A percentile compares a stretch with the other conserved stretches of the same genome.
phyloP scores from a whole-genome alignment of 2,113 vertebrate species.

The Urocitellus parryii region DNA sequence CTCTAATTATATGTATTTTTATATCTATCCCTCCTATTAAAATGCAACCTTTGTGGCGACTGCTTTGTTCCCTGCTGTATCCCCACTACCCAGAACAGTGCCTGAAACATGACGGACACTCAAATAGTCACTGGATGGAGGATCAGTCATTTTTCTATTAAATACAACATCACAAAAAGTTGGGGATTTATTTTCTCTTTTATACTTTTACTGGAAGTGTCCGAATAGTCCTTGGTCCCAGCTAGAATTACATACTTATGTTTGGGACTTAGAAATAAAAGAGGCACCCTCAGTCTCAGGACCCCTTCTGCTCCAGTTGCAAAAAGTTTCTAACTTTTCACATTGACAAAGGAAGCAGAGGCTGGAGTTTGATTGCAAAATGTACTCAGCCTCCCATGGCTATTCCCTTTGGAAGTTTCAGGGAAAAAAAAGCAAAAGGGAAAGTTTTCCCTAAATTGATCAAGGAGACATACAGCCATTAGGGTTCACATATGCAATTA shows the following conservation, averaged over 20 bases:
- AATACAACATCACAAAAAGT: not conserved
- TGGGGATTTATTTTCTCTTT: not conserved
- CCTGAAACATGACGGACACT: not conserved
- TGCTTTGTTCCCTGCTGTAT: not conserved
- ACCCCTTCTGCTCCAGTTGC: not conserved
- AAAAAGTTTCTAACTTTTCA: not conserved
- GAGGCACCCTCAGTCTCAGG: not conserved
- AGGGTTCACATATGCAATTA: not conserved
- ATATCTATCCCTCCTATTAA: not conserved
- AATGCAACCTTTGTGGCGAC: not conserved
- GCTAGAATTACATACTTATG: not conserved
- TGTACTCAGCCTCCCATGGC: not conserved
- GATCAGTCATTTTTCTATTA: not conserved
- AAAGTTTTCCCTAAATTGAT: not conserved
- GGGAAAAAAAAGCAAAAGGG: not conserved
- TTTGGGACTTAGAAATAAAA: not conserved
- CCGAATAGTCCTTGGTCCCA: not conserved
- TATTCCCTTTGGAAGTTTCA: conserved; percentile 4
- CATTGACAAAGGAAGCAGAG: not conserved
- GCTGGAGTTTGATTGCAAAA: not conserved
- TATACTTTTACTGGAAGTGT: not conserved
- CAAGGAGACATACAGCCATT: not conserved
- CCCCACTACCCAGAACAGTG: not conserved
- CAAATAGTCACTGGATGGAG: not conserved
- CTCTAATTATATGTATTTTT: not conserved